Evolutionary conservation across 2,888 invertebrate genomes (phyloP), one percentile per base, ranked within the genome.

Genomic region (Leucozona laternaria): DNA sequence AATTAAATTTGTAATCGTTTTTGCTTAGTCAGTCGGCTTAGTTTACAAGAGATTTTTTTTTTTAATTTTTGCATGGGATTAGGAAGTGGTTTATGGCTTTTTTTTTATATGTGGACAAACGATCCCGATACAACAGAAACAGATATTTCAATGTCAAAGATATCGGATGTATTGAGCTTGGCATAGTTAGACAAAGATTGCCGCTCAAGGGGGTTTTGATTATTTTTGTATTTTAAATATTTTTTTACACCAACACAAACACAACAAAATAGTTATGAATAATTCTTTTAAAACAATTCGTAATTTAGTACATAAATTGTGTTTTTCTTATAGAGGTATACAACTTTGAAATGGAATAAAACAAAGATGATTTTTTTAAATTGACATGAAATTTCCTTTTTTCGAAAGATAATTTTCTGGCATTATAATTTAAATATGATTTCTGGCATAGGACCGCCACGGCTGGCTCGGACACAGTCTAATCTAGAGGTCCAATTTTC

Each of bases 161-260:
- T 62, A 62, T 62, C 62, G 3, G 6, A 62, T 43, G n/a, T 43
- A n/a, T n/a, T 62, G 22, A 40, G 15, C 15, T 62, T 43, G 2
- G 22, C 4, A 20, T 22, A 15, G 15, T 22, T 40, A 7, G 37
- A 10, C 5, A 43, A 28, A 62, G 40, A 43, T 62, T 43, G n/a
- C 22, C n/a, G 25, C n/a, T 62, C 62, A 40, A 43, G 25, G 62
- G n/a, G 11, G 22, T 62, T 62, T 62, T 43, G 62, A 62, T 62
- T 43, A 40, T 60, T 5, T 20, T 20, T 34, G 34, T 57, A 58
- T 20, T 58, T 58, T 37, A 22, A 58, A 20, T 34, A 58, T 6
- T 13, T 58, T 37, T 58, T 20, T 2, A 13, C 6, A 37, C 1
- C 34, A 13, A 37, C n/a, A n/a, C n/a, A n/a, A n/a, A n/a, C n/a